Percentiles rank a stretch among this genome's conserved stretches.
These are phyloP conservation scores for Pollenia labialis DNA, from an alignment of 2,888 invertebrate species.

Conservation along the genomic window DNA sequence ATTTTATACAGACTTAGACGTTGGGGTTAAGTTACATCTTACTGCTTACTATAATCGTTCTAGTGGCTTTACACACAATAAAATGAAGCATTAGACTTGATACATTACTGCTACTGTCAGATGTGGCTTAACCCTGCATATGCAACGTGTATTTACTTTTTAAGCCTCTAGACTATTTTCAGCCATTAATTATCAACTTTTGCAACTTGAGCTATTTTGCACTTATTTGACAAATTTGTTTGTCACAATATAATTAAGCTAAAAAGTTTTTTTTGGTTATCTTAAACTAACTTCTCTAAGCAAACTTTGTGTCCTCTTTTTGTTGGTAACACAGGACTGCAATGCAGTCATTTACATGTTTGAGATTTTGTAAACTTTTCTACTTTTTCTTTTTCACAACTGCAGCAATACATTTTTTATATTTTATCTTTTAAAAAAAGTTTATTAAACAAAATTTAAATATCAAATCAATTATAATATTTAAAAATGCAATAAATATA, in stretches of 20 bases:
- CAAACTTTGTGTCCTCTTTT: conserved; percentile 7
- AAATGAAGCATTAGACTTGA: too few relatives aligned
- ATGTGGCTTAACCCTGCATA: too few relatives aligned
- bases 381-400: too few relatives aligned
- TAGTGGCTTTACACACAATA: too few relatives aligned
- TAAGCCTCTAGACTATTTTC: not conserved
- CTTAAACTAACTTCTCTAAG: conserved; percentile 13
- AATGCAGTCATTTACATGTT: conserved; percentile 44
- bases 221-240: not conserved
- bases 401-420: conserved; percentile 5
- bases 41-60: too few relatives aligned
- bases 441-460: not conserved
- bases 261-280: conserved; percentile 5
- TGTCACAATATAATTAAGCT: not conserved
- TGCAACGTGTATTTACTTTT: too few relatives aligned
- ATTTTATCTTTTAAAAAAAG: not conserved
- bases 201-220: too few relatives aligned
- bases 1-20: too few relatives aligned
- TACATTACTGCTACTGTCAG: too few relatives aligned
- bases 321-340: not conserved
- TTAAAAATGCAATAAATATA: conserved; percentile 9
- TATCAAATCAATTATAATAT: conserved; percentile 19
- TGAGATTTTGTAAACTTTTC: not conserved
- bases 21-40: too few relatives aligned
- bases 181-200: not conserved